phyloP scores from a whole-genome alignment of 2,888 invertebrate species.

The Cryptus armator region DNA sequence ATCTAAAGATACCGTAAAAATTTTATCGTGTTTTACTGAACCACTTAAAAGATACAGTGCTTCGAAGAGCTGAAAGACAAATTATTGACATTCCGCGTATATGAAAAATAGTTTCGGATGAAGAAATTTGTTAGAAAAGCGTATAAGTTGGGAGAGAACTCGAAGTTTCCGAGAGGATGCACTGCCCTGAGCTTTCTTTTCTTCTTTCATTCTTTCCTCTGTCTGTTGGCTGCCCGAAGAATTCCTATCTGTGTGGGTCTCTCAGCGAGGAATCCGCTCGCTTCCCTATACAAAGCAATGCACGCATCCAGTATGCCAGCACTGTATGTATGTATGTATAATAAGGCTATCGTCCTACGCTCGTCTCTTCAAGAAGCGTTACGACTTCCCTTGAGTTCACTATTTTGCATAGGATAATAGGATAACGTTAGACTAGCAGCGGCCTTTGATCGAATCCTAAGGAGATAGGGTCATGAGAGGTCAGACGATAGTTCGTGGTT shows the following conservation, averaged over 20 bases:
- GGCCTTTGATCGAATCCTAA: slow-evolving; percentile 2
- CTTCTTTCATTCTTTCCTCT: background rate
- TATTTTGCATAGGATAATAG: slow-evolving; percentile 38
- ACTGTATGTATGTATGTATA: slow-evolving; percentile 15
- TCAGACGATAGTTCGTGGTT: slow-evolving; percentile 26
- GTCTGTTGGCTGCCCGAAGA: slow-evolving; percentile 45
- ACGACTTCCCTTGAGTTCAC: slow-evolving; percentile 7
- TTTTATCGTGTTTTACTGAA: too few relatives aligned
- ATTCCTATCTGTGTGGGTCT: slow-evolving; percentile 66
- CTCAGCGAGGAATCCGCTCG: slow-evolving; percentile 7
- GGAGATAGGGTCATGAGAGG: slow-evolving; percentile 28
- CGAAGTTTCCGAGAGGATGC: slow-evolving; percentile 30
- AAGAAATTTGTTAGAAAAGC: background rate
- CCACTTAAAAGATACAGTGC: too few relatives aligned
- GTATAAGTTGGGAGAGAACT: background rate
- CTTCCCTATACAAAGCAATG: slow-evolving; percentile 20
- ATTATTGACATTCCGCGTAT: background rate
- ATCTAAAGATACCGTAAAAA: too few relatives aligned
- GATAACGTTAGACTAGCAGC: slow-evolving; percentile 29
- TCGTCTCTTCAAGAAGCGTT: slow-evolving; percentile 18
- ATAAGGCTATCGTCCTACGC: slow-evolving; percentile 60
- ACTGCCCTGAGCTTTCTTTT: slow-evolving; percentile 37
- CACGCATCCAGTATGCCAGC: background rate
- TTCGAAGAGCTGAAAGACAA: background rate
- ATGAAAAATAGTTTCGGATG: background rate